Evolutionary conservation across 2,797 vertebrate genomes (phyloP).

Genomic region (Fistularia tabacaria): DNA sequence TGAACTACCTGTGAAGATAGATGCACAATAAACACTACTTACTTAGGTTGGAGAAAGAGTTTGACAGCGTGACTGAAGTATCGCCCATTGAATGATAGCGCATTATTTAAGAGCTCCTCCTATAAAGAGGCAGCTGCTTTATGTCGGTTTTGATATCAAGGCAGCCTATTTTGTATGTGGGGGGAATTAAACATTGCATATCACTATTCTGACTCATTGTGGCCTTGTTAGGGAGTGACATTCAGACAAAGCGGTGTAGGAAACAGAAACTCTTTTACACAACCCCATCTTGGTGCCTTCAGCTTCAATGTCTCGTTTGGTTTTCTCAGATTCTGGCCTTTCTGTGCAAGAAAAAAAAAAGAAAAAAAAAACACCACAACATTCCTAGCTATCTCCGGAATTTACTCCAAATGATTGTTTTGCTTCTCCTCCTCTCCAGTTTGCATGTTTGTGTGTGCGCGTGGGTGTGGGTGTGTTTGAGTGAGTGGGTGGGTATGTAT

Average conservation of each 20-base stretch:
- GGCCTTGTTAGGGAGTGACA: slow-evolving; percentile 28
- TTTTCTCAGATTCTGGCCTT: slow-evolving; percentile 44
- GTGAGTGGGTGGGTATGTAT: slow-evolving; percentile 22
- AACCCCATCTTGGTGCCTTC: slow-evolving; percentile 50
- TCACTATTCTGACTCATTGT: slow-evolving; percentile 34
- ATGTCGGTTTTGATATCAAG: slow-evolving; percentile 54
- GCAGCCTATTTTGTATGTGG: slow-evolving; percentile 42
- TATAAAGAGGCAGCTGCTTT: slow-evolving; percentile 67
- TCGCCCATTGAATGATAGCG: slow-evolving; percentile 62
- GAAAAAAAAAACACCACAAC: slow-evolving; percentile 41
- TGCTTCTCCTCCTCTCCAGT: slow-evolving; percentile 54
- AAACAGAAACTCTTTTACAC: slow-evolving; percentile 15
- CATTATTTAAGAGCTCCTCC: slow-evolving; percentile 54
- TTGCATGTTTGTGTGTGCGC: slow-evolving; percentile 17
- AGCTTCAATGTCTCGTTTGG: slow-evolving; percentile 35
- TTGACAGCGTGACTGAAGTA: slow-evolving; percentile 45
- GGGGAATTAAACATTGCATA: slow-evolving; percentile 51
- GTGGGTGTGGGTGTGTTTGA: slow-evolving; percentile 24
- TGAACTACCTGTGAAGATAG: slow-evolving; percentile 50
- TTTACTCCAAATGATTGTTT: slow-evolving; percentile 77
- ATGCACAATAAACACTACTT: slow-evolving; percentile 38
- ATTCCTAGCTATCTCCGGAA: slow-evolving; percentile 71
- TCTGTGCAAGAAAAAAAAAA: slow-evolving; percentile 30
- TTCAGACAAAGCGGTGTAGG: slow-evolving; percentile 42
- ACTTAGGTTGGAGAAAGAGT: slow-evolving; percentile 45